Evolutionary conservation across 1,140 invertebrate species (phyloP).

Genomic region (Melanaphis sacchari): DNA sequence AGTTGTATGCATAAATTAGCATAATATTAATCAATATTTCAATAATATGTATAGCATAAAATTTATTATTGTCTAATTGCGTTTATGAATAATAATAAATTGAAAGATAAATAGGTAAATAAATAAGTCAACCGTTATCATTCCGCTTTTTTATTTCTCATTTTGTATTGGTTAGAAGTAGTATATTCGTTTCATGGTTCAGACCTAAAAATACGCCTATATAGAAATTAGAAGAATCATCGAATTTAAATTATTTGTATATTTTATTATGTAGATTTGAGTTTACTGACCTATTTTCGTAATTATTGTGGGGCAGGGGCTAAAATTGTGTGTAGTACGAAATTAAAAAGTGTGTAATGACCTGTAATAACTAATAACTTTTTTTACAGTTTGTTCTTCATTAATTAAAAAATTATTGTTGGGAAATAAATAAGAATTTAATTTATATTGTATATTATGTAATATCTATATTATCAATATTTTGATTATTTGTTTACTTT

Average conservation of each 20-base stretch:
- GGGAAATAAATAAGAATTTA: too few species aligned
- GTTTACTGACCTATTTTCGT: neutral
- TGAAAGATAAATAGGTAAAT: neutral
- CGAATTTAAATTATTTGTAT: neutral
- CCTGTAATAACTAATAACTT: too few species aligned
- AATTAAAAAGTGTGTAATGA: too few species aligned
- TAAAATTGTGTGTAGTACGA: too few species aligned
- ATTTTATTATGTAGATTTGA: neutral
- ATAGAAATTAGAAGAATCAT: neutral
- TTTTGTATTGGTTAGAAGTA: neutral
- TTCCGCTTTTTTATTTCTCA: neutral
- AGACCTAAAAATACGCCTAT: neutral
- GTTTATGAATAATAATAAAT: neutral
- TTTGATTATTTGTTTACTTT: too few species aligned
- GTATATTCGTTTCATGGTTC: neutral
- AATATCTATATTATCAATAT: too few species aligned
- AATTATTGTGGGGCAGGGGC: too few species aligned
- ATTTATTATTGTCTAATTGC: neutral
- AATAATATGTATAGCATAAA: too few species aligned
- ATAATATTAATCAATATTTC: neutral
- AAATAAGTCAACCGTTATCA: neutral
- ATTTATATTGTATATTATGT: too few species aligned
- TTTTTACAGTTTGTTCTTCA: too few species aligned
- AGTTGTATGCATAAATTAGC: neutral
- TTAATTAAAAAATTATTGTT: too few species aligned